These are phyloP conservation scores for Halocynthia aurantium DNA, from an alignment of 23 tunicate genomes.

Conservation along the genomic window DNA sequence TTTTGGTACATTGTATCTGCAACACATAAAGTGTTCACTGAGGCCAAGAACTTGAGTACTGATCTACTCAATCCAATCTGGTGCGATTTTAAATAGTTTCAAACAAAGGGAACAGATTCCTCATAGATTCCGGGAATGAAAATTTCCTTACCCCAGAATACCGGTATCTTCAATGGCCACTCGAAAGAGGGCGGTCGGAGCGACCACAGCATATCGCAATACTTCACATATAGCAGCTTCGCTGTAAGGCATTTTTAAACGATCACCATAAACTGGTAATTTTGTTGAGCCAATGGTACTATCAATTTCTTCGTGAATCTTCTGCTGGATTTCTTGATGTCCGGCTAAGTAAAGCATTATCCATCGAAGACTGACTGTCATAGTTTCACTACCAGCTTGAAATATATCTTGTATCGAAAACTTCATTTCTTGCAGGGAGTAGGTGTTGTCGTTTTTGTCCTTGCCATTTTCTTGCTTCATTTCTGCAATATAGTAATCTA, in stretches of 20 bases:
- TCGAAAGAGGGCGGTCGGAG: neutral
- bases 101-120: neutral
- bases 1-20: neutral
- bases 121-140: neutral
- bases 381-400: neutral
- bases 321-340: neutral
- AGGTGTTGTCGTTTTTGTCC: neutral
- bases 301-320: neutral
- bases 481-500: neutral
- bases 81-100: no score
- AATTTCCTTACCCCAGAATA: neutral
- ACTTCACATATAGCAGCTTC: neutral
- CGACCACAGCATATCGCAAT: neutral
- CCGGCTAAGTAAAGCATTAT: neutral
- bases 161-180: neutral
- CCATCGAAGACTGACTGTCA: neutral
- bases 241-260: slow-evolving; percentile 1
- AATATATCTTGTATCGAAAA: slow-evolving; percentile 2
- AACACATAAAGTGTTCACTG: neutral
- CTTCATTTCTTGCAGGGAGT: neutral
- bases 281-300: neutral
- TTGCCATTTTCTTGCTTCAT: neutral
- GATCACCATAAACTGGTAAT: neutral
- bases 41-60: no score
- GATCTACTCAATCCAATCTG: no score